phyloP scores from a whole-genome alignment of 2,797 vertebrate genomes.

The Dendrocincla tyrannina region DNA sequence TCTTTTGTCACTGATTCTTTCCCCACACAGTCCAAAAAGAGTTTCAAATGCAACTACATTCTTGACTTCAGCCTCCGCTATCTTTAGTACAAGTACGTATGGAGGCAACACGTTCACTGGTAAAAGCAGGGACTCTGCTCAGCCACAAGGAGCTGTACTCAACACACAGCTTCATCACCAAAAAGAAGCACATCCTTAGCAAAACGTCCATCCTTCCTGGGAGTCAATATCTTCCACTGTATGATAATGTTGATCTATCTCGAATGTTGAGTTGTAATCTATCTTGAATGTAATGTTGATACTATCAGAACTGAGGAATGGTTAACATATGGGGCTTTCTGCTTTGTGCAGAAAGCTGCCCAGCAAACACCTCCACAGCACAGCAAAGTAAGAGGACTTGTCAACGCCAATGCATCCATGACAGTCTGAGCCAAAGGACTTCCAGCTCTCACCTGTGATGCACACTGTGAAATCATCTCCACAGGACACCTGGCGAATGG shows the following conservation, averaged over 20 bases:
- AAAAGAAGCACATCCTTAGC: not conserved
- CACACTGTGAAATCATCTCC: conserved; percentile 96
- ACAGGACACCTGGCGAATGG: conserved; percentile 93
- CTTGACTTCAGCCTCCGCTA: not conserved
- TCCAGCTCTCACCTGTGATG: conserved; percentile 85
- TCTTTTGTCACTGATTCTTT: not conserved
- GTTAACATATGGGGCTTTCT: not conserved
- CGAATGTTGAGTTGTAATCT: not conserved
- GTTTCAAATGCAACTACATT: not conserved
- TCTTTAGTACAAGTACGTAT: accelerated
- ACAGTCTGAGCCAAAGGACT: conserved; percentile 88
- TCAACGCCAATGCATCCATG: conserved; percentile 89
- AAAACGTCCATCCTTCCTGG: not conserved
- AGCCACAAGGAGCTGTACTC: not conserved
- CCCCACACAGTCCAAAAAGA: not conserved
- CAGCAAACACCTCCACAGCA: not conserved
- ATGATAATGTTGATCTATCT: not conserved
- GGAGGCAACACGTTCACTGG: not conserved
- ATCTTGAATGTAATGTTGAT: not conserved
- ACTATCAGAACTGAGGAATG: not conserved
- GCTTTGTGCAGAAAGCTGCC: not conserved
- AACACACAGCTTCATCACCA: not conserved
- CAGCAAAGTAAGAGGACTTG: conserved; percentile 22
- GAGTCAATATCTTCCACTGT: not conserved
- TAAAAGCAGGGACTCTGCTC: not conserved